Conservation (phyloP, 2,888 invertebrate species). For the Drosophila paucipuncta region DNA sequence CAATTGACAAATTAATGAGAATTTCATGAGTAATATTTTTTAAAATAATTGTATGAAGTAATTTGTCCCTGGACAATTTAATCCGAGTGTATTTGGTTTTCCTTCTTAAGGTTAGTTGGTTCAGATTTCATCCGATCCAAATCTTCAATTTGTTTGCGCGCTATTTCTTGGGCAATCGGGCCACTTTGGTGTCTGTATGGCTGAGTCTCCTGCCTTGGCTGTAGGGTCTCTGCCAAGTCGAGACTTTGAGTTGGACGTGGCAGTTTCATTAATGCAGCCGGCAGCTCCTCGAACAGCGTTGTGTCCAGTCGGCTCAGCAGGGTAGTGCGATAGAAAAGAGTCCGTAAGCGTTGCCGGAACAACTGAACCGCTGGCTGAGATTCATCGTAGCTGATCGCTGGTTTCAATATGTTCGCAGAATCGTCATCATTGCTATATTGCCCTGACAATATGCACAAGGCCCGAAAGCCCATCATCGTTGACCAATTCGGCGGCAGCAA, state of each 20-base stretch:
- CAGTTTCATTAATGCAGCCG: constrained; percentile 85
- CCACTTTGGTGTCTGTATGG: too few relatives aligned
- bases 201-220: not conserved
- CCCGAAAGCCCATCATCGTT: constrained; percentile 81
- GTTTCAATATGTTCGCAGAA: not conserved
- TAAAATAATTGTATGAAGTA: not conserved
- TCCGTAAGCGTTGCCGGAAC: constrained; percentile 77
- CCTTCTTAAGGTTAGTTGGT: constrained; percentile 9
- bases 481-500: constrained; percentile 80
- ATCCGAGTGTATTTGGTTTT: not conserved
- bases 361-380: constrained; percentile 52
- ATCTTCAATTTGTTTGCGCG: constrained; percentile 21
- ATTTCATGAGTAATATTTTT: not conserved
- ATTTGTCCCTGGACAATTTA: not conserved
- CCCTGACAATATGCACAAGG: constrained; percentile 75
- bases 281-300: constrained; percentile 88
- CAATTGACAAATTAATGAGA: not conserved
- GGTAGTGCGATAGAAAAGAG: constrained; percentile 78
- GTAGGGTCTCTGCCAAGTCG: too few relatives aligned
- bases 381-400: constrained; percentile 21
- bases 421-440: constrained; percentile 38
- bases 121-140: constrained; percentile 5
- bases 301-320: constrained; percentile 79
- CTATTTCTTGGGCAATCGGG: not conserved
- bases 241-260: constrained; percentile 23